phyloP scores from a whole-genome alignment of 2,797 vertebrate genomes.

The Simalia tracyae region DNA sequence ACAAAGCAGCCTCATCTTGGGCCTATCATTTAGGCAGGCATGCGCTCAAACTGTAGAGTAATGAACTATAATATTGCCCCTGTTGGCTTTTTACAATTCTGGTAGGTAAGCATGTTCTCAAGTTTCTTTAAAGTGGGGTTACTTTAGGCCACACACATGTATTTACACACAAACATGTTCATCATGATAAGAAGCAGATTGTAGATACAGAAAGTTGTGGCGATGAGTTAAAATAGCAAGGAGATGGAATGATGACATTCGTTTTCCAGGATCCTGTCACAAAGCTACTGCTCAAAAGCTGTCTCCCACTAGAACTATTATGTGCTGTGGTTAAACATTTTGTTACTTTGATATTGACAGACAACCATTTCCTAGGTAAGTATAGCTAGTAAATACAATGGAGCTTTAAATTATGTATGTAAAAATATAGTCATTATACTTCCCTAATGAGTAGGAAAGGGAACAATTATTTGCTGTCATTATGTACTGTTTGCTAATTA shows the following conservation, averaged over 20 bases:
- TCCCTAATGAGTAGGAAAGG: constrained; percentile 64
- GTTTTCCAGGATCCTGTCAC: neutral
- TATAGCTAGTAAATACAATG: constrained; percentile 43
- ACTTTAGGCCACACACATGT: constrained; percentile 35
- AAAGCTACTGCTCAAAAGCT: constrained; percentile 9
- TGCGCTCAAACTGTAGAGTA: neutral
- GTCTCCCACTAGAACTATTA: constrained; percentile 27
- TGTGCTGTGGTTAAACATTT: constrained; percentile 36
- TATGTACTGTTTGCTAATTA: constrained; percentile 73
- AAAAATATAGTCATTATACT: constrained; percentile 65
- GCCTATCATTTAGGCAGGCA: neutral
- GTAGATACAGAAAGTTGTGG: constrained; percentile 16
- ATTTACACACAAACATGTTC: neutral
- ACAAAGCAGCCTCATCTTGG: neutral
- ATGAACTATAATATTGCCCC: constrained; percentile 4
- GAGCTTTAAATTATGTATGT: neutral
- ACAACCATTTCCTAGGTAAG: constrained; percentile 46
- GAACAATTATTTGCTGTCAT: constrained; percentile 74
- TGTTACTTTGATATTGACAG: constrained; percentile 53
- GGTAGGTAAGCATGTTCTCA: neutral
- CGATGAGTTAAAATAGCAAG: constrained; percentile 22
- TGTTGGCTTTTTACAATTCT: neutral
- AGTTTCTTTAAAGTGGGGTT: constrained; percentile 21
- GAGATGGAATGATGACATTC: constrained; percentile 42
- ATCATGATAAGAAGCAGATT: constrained; percentile 27